These are phyloP conservation scores for Anagyrus pseudococci DNA, from an alignment of 2,888 invertebrate genomes.

Conservation along the genomic window DNA sequence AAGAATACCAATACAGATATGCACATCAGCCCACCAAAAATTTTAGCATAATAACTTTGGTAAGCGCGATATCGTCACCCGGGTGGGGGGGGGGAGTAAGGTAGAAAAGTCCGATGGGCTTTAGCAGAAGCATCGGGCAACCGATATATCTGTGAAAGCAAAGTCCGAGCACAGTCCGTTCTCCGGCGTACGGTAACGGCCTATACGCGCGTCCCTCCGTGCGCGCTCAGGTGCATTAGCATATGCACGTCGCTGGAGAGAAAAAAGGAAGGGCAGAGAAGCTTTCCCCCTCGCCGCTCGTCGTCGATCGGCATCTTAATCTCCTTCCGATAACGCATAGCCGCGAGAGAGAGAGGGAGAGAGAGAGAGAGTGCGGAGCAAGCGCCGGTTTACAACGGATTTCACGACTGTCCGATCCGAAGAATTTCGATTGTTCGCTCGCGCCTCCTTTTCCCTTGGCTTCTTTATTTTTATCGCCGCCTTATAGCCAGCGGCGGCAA, in stretches of 20 bases:
- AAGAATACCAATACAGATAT: no score
- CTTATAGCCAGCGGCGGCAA: background rate
- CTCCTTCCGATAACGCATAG: slow-evolving; percentile 51
- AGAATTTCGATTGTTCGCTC: slow-evolving; percentile 40
- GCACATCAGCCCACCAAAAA: no score
- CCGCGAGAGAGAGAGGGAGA: slow-evolving; percentile 10
- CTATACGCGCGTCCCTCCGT: slow-evolving; percentile 5
- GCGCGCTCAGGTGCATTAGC: slow-evolving; percentile 35
- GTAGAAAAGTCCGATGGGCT: no score
- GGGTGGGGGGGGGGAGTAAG: no score
- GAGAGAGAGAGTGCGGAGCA: no score
- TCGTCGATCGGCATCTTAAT: slow-evolving; percentile 56
- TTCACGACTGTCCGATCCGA: slow-evolving; percentile 40
- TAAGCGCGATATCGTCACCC: no score
- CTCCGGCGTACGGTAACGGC: no score
- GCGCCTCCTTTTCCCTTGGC: background rate
- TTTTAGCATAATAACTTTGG: no score
- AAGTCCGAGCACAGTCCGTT: no score
- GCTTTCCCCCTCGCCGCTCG: background rate
- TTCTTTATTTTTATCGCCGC: slow-evolving; percentile 25
- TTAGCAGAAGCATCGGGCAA: no score
- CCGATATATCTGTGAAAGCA: no score
- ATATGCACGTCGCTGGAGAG: slow-evolving; percentile 35
- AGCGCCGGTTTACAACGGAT: slow-evolving; percentile 38
- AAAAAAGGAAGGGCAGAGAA: background rate